Base-by-base conservation (phyloP, 2,797 vertebrate species). In the Steatocranus sp. region DNA sequence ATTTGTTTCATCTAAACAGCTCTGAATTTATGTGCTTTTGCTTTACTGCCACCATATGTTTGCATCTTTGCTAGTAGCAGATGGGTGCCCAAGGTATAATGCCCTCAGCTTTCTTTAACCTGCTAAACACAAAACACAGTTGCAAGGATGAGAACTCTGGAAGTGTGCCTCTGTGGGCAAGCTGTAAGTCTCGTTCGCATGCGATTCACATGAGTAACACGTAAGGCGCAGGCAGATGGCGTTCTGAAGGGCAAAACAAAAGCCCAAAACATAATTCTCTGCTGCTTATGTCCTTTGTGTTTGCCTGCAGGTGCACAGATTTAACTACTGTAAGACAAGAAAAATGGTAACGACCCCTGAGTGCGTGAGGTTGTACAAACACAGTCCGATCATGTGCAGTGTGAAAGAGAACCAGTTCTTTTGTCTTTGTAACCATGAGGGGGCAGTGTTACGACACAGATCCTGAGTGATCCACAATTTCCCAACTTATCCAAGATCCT, bases 381-480 rank as follows among this genome's bases (percentile, higher is more conserved):
- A 84, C 83, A 61, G 43, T 30, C 43, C 11, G 11, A 73, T 73
- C 11, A 30, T 46, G 34, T 15, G 27, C 27, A 23, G n/a, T 15
- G 18, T 5, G 5, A 8, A 74, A 14, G 36, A n/a, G 46, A 73
- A 73, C 25, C 17, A 14, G 3, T 61, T 30, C 49, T 32, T 17
- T 11, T 4, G 3, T 17, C 25, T 14, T 43, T 4, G 7, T 7
- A 30, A 48, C 93, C 95, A 93, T 70, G 18, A 90, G 96, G 92
- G 94, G 95, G 95, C 94, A 95, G 91, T 94, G 90, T 90, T 87
- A 83, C 23, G n/a, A 89, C 89, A 89, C 75, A 78, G 75, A 90
- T 83, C 49, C 80, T 11, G 14, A 32, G n/a, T 27, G 23, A 77
- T 11, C 51, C 56, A 34, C 78, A 73, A 3, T 46, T 41, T 2